Conservation (phyloP, 2,113 vertebrate genomes). For the Solenodon paradoxus region DNA sequence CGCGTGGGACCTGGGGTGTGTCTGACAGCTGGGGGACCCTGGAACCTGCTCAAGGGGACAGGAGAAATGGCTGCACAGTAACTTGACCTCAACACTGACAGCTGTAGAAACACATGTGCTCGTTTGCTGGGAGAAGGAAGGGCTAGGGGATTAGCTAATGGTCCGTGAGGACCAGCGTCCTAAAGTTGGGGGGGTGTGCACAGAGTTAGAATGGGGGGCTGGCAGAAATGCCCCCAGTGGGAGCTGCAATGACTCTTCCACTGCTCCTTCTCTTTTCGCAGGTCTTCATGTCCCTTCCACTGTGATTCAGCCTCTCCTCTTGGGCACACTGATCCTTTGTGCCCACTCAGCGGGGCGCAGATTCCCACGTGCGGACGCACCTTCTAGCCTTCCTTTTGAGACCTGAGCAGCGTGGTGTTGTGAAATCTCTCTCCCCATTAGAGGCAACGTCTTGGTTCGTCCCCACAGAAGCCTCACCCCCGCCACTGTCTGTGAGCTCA, state of each 20-base stretch:
- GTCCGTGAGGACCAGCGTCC: rapidly evolving
- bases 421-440: not conserved
- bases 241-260: not conserved
- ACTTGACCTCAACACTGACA: not conserved
- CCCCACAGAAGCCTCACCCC: not conserved
- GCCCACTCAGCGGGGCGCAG: not conserved
- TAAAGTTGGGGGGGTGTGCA: not conserved
- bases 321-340: not conserved
- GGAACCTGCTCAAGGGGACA: not conserved
- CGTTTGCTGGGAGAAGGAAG: not conserved
- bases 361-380: too few species aligned
- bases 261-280: not conserved
- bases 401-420: too few species aligned
- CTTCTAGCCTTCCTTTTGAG: too few species aligned
- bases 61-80: not conserved
- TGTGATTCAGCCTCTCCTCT: not conserved
- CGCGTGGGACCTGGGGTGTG: not conserved
- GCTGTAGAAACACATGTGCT: not conserved
- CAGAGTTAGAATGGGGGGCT: not conserved
- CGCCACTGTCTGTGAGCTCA: not conserved
- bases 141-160: not conserved
- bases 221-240: not conserved
- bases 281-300: rapidly evolving
- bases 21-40: not conserved
- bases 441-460: not conserved